These are phyloP conservation scores for Xylota segnis DNA, from an alignment of 2,888 invertebrate genomes.

Conservation along the genomic window DNA sequence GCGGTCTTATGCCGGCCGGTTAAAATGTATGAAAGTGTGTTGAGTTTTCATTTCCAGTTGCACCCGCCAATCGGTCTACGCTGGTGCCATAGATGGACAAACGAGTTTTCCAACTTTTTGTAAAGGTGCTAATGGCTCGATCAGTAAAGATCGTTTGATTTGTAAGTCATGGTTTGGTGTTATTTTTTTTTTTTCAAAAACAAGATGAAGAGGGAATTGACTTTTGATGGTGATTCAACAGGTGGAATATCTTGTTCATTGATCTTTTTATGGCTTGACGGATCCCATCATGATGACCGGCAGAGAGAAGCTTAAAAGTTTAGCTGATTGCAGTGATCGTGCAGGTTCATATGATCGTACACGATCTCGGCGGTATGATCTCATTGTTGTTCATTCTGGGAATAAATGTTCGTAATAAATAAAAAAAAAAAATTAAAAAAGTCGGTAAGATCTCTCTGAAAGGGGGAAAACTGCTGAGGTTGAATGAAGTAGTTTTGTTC, in stretches of 20 bases:
- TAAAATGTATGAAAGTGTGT: slow-evolving; percentile 24
- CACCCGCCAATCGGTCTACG: slow-evolving; percentile 70
- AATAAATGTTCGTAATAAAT: slow-evolving; percentile 11
- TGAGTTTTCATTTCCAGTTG: slow-evolving; percentile 41
- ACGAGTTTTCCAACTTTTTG: slow-evolving; percentile 69
- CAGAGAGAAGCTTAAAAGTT: slow-evolving; percentile 7
- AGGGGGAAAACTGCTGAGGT: neutral
- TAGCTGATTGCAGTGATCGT: slow-evolving; percentile 4
- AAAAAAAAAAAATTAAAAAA: neutral
- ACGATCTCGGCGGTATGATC: slow-evolving; percentile 36
- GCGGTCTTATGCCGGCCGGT: slow-evolving; percentile 47
- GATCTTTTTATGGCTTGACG: slow-evolving; percentile 34
- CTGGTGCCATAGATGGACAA: slow-evolving; percentile 68
- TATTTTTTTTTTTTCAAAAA: neutral
- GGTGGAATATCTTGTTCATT: slow-evolving; percentile 50
- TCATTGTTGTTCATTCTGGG: slow-evolving; percentile 18
- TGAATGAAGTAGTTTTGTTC: neutral
- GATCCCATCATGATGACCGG: slow-evolving; percentile 26
- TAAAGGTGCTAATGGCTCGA: slow-evolving; percentile 48
- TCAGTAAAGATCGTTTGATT: slow-evolving; percentile 58
- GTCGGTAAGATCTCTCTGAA: neutral
- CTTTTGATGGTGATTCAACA: slow-evolving; percentile 18
- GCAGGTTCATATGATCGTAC: slow-evolving; percentile 12
- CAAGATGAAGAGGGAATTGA: neutral
- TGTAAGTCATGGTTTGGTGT: slow-evolving; percentile 1